Evolutionary conservation across 2,113 vertebrate genomes (phyloP).

Genomic region (Eulemur macaco): DNA sequence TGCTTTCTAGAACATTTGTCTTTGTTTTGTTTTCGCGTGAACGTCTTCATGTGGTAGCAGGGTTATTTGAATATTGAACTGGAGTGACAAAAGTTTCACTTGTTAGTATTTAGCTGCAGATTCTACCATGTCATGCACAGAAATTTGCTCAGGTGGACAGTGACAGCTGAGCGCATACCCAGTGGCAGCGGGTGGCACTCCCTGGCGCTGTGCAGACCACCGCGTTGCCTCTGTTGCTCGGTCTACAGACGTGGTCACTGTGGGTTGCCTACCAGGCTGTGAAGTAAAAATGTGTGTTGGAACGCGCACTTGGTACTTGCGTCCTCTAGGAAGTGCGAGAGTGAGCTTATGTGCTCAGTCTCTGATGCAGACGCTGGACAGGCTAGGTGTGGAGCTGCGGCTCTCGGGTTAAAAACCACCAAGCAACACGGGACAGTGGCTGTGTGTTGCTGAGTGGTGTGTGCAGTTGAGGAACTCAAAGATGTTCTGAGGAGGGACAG

Average conservation of each 20-base stretch:
- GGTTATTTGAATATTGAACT: neutral
- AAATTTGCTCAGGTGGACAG: neutral
- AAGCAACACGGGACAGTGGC: too few relatives aligned
- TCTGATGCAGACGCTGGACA: neutral
- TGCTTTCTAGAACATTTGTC: neutral
- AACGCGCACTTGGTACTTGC: fast-evolving
- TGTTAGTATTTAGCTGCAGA: neutral
- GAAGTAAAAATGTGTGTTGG: neutral
- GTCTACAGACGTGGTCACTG: neutral
- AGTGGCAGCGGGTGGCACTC: neutral
- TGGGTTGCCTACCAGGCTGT: neutral
- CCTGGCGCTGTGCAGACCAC: fast-evolving
- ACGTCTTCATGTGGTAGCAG: neutral
- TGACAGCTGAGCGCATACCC: fast-evolving
- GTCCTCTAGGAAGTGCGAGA: too few relatives aligned
- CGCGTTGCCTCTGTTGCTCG: neutral
- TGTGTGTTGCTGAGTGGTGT: neutral
- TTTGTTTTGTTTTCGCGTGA: neutral
- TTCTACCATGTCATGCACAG: neutral
- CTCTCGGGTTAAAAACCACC: too few relatives aligned
- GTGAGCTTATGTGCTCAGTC: fast-evolving
- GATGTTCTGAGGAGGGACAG: neutral
- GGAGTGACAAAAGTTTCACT: neutral
- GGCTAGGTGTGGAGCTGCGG: neutral
- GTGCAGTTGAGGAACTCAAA: neutral